These are phyloP conservation scores for Polypedilum pembai DNA, from an alignment of 1,140 invertebrate genomes.

Conservation along the genomic window DNA sequence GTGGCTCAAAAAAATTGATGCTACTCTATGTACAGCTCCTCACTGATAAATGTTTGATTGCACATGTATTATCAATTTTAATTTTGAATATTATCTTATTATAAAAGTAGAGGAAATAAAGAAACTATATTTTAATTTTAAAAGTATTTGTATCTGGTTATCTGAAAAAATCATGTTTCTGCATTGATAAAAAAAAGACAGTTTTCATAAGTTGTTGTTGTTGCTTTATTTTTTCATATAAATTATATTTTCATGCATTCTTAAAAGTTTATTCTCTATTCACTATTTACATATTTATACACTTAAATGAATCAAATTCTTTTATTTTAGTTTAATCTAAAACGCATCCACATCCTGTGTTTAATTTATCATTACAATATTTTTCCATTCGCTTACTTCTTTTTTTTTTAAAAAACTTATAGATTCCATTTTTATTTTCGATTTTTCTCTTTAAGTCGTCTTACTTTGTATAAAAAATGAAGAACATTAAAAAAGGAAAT, in stretches of 20 bases:
- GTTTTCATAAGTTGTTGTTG: not conserved
- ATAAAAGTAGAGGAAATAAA: too few relatives aligned
- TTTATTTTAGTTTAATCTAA: constrained; percentile 7
- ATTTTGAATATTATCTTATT: too few relatives aligned
- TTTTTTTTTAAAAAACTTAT: not conserved
- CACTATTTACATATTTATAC: constrained; percentile 2
- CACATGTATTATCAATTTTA: too few relatives aligned
- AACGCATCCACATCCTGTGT: constrained; percentile 2
- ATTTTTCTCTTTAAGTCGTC: constrained; percentile 2
- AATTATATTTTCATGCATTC: not conserved
- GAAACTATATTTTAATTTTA: too few relatives aligned
- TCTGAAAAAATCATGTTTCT: too few relatives aligned
- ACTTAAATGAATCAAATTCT: constrained; percentile 8
- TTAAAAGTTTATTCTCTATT: not conserved
- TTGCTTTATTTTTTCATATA: constrained; percentile 11
- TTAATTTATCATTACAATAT: not conserved
- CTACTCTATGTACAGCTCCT: constrained; percentile 62
- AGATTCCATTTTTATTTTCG: not conserved
- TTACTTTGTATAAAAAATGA: not conserved
- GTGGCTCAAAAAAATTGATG: constrained; percentile 87
- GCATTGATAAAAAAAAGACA: too few relatives aligned
- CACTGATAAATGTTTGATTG: too few relatives aligned
- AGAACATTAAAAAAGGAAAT: too few relatives aligned
- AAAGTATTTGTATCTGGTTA: too few relatives aligned
- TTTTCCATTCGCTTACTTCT: not conserved